phyloP scores from a whole-genome alignment of 2,888 invertebrate species.

The Lycophotia porphyrea region DNA sequence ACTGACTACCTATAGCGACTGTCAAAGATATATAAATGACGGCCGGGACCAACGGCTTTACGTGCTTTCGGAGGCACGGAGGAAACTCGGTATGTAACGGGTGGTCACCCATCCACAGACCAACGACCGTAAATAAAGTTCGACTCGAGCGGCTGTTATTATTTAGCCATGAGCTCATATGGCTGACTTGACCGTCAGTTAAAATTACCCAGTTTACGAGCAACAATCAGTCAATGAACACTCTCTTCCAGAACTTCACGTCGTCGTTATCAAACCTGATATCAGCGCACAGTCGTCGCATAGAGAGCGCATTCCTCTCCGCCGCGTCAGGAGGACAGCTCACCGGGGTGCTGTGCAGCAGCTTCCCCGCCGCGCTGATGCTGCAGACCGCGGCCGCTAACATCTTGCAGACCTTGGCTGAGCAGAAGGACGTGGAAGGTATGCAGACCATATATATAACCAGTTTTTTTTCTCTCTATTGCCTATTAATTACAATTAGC shows the following conservation, averaged over 20 bases:
- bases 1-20: too few relatives aligned
- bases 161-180: background rate
- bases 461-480: too few relatives aligned
- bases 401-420: conserved; percentile 71
- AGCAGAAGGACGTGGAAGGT: conserved; percentile 69
- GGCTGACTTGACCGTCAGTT: background rate
- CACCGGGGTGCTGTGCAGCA: conserved; percentile 78
- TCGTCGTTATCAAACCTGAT: conserved; percentile 73
- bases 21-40: too few relatives aligned
- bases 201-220: background rate
- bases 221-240: background rate
- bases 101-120: too few relatives aligned
- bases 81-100: too few relatives aligned
- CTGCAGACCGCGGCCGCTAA: conserved; percentile 75
- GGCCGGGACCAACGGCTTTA: too few relatives aligned
- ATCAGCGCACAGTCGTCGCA: conserved; percentile 78
- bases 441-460: conserved; percentile 1
- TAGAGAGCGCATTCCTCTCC: conserved; percentile 77
- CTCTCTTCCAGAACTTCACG: conserved; percentile 74
- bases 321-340: conserved; percentile 68
- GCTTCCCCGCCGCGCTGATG: conserved; percentile 80
- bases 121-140: too few relatives aligned
- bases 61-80: too few relatives aligned
- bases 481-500: too few relatives aligned
- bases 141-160: too few relatives aligned